Evolutionary conservation across 1,140 invertebrate species (phyloP), one percentile per base, ranked within the genome.

Genomic region (Augochlora pura): DNA sequence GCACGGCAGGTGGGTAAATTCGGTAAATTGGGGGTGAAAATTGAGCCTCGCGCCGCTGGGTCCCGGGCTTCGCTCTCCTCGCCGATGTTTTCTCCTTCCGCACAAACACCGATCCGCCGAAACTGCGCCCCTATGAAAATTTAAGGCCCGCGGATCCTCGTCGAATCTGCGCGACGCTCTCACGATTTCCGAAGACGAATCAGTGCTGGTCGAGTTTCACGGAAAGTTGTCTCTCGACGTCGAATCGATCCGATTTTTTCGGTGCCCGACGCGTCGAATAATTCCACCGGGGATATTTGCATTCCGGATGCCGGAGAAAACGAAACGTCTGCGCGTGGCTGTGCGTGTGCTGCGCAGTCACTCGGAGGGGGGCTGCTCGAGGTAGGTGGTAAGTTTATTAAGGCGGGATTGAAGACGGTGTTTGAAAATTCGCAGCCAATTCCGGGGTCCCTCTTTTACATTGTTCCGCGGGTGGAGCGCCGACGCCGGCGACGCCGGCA

Each of bases 351-450:
- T 4, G 25, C 23, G 16, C 32, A 62, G 42, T 32, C 12, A 23
- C n/a, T 12, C 10, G 16, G 16, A 16, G n/a, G n/a, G n/a, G n/a
- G n/a, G n/a, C n/a, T n/a, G 23, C 3, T 12, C 14, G 9, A n/a
- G 60, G n/a, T 46, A 73, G 71, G 73, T 71, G 73, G 73, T 69
- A 77, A 76, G 71, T 81, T 81, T 77, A 76, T 81, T 69, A 76
- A 74, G 42, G 66, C 62, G 32, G 78, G 25, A 66, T 67, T 70
- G 74, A 70, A 59, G 74, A 71, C 66, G 42, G 39, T 57, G 67
- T 71, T 77, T 65, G 46, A 77, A 83, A 86, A 86, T 86, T 86
- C 84, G 72, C 81, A 80, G 85, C 60, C 77, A 80, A 79, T 83
- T 86, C 72, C 67, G 27, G 73, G 85, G 74, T 57, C 76, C 60